A percentile compares a stretch with the other conserved stretches of the same genome.
These are phyloP conservation scores for Morpho helenor DNA, from an alignment of 2,888 invertebrate species.

Conservation along the genomic window DNA sequence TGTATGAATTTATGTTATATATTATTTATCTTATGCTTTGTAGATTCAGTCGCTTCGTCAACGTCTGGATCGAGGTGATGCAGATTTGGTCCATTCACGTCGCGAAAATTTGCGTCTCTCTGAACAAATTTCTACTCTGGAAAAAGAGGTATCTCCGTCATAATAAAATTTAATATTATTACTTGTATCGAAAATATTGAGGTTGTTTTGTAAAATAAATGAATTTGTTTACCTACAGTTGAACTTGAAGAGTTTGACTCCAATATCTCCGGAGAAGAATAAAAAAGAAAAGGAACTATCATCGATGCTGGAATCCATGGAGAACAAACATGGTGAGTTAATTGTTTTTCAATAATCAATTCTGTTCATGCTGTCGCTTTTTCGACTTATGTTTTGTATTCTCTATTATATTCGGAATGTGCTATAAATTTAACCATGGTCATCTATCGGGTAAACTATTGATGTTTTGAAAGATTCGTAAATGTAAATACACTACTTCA, in stretches of 20 bases:
- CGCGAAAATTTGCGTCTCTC: slow-evolving; percentile 88
- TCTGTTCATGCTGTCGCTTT: slow-evolving; percentile 2
- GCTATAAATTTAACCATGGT: slow-evolving; percentile 19
- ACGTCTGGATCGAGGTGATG: slow-evolving; percentile 88
- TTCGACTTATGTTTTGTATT: slow-evolving; percentile 6
- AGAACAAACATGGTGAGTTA: slow-evolving; percentile 89
- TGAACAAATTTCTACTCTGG: slow-evolving; percentile 88
- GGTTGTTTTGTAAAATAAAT: neutral
- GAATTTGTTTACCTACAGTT: slow-evolving; percentile 52
- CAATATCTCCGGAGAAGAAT: slow-evolving; percentile 79
- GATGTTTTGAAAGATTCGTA: slow-evolving; percentile 68
- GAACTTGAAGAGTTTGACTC: slow-evolving; percentile 80
- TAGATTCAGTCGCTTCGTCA: slow-evolving; percentile 85
- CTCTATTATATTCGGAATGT: neutral
- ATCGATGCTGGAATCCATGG: slow-evolving; percentile 87
- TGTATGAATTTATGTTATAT: no score
- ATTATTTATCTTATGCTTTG: neutral
- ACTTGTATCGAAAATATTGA: no score
- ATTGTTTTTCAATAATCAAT: neutral
- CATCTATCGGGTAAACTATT: slow-evolving; percentile 76
- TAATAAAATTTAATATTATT: no score
- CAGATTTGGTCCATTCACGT: slow-evolving; percentile 88
- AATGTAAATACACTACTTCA: slow-evolving; percentile 38
- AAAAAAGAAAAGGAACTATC: slow-evolving; percentile 86
- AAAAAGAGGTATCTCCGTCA: slow-evolving; percentile 83